These are phyloP conservation scores for Smittia sp. DNA, from an alignment of 2,888 invertebrate species.

Conservation along the genomic window DNA sequence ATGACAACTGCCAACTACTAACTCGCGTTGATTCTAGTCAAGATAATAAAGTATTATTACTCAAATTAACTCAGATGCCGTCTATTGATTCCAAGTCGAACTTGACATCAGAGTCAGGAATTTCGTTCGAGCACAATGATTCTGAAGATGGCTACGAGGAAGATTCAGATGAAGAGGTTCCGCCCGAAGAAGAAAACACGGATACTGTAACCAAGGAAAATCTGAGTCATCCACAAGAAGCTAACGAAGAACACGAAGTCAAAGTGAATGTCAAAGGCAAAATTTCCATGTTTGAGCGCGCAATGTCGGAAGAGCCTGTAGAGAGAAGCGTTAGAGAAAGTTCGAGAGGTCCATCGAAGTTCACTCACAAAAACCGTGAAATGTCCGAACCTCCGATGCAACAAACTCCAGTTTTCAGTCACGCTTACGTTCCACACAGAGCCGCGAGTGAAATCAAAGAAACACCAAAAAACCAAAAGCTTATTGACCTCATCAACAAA, in stretches of 20 bases:
- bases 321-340: background rate
- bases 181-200: background rate
- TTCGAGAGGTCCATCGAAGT: slow-evolving; percentile 16
- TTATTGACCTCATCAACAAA: slow-evolving; percentile 27
- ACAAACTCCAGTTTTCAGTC: background rate
- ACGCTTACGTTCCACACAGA: background rate
- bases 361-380: slow-evolving; percentile 22
- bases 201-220: background rate
- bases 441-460: slow-evolving; percentile 31
- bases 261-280: slow-evolving; percentile 38
- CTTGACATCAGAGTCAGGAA: slow-evolving; percentile 40
- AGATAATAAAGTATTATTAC: slow-evolving; percentile 34
- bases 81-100: slow-evolving; percentile 39
- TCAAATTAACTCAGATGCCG: background rate
- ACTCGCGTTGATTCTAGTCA: background rate
- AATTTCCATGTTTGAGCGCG: slow-evolving; percentile 29
- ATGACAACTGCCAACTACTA: slow-evolving; percentile 29
- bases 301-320: slow-evolving; percentile 9
- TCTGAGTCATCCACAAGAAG: slow-evolving; percentile 5
- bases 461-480: slow-evolving; percentile 27
- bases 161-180: slow-evolving; percentile 33
- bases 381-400: slow-evolving; percentile 21
- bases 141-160: slow-evolving; percentile 40
- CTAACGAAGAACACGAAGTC: slow-evolving; percentile 17
- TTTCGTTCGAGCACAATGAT: slow-evolving; percentile 36